Evolutionary conservation across 2,888 invertebrate species (phyloP).

Genomic region (Cephus spinipes): DNA sequence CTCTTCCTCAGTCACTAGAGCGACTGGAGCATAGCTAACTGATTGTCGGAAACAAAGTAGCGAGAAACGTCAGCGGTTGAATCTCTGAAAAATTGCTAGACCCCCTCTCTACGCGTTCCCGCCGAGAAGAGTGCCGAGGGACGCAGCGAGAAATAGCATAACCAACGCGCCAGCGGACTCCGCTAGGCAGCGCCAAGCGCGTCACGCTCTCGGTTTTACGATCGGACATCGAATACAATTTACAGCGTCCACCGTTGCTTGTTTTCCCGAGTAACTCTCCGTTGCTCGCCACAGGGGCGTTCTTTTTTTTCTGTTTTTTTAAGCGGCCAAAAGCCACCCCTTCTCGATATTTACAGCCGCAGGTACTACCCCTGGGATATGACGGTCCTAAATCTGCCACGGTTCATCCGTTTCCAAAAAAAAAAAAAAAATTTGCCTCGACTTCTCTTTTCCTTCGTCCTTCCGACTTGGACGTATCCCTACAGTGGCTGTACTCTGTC

Average conservation of each 20-base stretch:
- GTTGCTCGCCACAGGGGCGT: background rate
- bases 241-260: slow-evolving; percentile 44
- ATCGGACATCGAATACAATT: slow-evolving; percentile 54
- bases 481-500: background rate
- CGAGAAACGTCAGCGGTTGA: background rate
- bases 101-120: background rate
- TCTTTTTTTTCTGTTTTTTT: slow-evolving; percentile 9
- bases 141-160: background rate
- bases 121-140: background rate
- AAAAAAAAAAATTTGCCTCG: background rate
- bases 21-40: background rate
- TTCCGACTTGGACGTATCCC: background rate
- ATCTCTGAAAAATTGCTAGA: background rate
- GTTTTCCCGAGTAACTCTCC: slow-evolving; percentile 30
- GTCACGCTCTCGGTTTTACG: slow-evolving; percentile 45
- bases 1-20: too few relatives aligned
- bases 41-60: background rate
- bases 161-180: background rate
- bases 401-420: background rate
- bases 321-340: slow-evolving; percentile 9
- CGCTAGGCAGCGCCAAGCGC: background rate
- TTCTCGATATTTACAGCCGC: slow-evolving; percentile 18
- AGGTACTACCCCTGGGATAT: slow-evolving; percentile 15
- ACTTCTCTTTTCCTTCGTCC: slow-evolving; percentile 22
- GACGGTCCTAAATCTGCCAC: slow-evolving; percentile 23